A percentile compares a stretch with the other conserved stretches of the same genome.
Evolutionary conservation across 2,113 vertebrate species (phyloP).

Genomic region (Thalassoma bifasciatum): DNA sequence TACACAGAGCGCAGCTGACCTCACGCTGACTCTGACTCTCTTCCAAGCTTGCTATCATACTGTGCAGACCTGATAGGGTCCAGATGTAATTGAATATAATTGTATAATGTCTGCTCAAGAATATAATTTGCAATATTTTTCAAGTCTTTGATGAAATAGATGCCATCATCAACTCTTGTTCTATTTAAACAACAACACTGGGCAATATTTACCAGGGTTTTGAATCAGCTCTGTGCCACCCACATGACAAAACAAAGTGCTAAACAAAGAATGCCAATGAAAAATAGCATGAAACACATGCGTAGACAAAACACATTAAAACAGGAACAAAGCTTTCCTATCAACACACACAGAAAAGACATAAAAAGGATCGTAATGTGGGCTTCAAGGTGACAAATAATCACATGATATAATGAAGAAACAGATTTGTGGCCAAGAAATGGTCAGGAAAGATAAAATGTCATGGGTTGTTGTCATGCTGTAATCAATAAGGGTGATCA

Average conservation of each 20-base stretch:
- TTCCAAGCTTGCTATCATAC: slow-evolving; percentile 30
- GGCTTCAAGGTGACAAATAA: not conserved
- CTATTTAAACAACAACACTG: slow-evolving; percentile 48
- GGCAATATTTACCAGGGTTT: slow-evolving; percentile 62
- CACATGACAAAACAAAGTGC: slow-evolving; percentile 67
- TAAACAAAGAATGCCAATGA: slow-evolving; percentile 63
- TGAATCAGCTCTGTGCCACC: slow-evolving; percentile 58
- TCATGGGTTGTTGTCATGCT: no score
- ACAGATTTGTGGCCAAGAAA: no score
- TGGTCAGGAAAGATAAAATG: no score
- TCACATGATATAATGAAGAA: slow-evolving; percentile 11
- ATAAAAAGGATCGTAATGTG: slow-evolving; percentile 32
- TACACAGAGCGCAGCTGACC: slow-evolving; percentile 67
- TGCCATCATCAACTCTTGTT: slow-evolving; percentile 22
- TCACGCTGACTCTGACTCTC: slow-evolving; percentile 50
- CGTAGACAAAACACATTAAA: slow-evolving; percentile 60
- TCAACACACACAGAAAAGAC: slow-evolving; percentile 26
- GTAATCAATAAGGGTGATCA: no score
- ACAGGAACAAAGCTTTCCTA: slow-evolving; percentile 25
- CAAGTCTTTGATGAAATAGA: slow-evolving; percentile 50
- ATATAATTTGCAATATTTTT: slow-evolving; percentile 47
- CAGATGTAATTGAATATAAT: slow-evolving; percentile 58
- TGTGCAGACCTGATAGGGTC: slow-evolving; percentile 30
- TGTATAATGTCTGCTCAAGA: slow-evolving; percentile 51
- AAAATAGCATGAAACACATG: slow-evolving; percentile 55